Percentiles rank a stretch among this genome's conserved stretches.
phyloP scores from a whole-genome alignment of 2,113 vertebrate genomes.

The Tricholaema leucomelas region DNA sequence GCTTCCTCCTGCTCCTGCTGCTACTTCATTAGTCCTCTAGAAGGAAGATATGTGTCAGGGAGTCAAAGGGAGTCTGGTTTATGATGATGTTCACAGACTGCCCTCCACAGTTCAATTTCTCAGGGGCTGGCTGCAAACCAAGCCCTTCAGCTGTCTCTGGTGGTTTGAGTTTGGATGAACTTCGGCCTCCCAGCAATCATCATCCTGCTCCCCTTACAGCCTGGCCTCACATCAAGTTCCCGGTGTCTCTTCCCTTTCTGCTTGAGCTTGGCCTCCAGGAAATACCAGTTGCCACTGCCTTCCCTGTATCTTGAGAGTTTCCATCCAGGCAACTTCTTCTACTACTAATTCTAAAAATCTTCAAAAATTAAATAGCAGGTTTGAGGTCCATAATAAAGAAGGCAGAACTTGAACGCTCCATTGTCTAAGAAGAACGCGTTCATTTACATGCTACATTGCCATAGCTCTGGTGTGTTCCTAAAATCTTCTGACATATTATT shows the following conservation, averaged over 20 bases:
- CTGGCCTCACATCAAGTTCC: background rate
- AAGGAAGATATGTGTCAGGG: conserved; percentile 32
- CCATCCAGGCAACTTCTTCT: background rate
- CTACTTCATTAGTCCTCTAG: conserved; percentile 54
- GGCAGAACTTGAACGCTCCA: background rate
- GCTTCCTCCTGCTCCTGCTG: conserved; percentile 25
- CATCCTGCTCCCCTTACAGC: conserved; percentile 40
- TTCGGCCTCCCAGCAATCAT: conserved; percentile 6
- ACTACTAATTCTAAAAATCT: background rate
- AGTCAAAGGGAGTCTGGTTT: conserved; percentile 36
- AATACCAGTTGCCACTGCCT: conserved; percentile 6
- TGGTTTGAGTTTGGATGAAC: conserved; percentile 53
- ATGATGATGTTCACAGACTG: conserved; percentile 51
- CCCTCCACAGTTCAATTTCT: conserved; percentile 16
- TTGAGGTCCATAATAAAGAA: background rate
- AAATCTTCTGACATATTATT: background rate
- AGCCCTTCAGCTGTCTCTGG: conserved; percentile 9
- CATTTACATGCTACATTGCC: background rate
- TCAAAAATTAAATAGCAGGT: background rate
- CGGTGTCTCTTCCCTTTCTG: background rate
- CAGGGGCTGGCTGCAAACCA: conserved; percentile 49
- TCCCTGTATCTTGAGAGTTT: background rate
- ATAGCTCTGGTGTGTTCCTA: background rate
- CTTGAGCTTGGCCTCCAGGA: conserved; percentile 3
- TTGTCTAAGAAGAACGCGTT: background rate